Percentiles rank a stretch among this genome's conserved stretches.
phyloP scores from a whole-genome alignment of 2,113 vertebrate genomes.

The human (Homo sapiens) region GRCh38 chr11:4383001-4383500 shows the following conservation, averaged over 20 bases:
- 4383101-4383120: fast-evolving
- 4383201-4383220: not conserved
- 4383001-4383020: not conserved
- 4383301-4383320: not conserved
- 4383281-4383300: not conserved
- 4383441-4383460: not conserved
- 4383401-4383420: not conserved
- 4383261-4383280: not conserved
- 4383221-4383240: not conserved
- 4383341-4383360: not conserved
- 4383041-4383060: not conserved
- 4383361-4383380: not conserved
- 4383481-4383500: not conserved
- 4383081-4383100: not conserved
- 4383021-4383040: not conserved
- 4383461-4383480: not conserved
- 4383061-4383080: not conserved
- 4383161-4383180: not conserved
- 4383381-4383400: not conserved
- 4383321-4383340: not conserved
- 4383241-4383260: not conserved
- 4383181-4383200: not conserved
- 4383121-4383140: fast-evolving
- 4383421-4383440: not conserved
- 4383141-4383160: fast-evolving